Percentiles rank a stretch among this genome's conserved stretches.
These are phyloP conservation scores for Sebastes nivosus DNA, from an alignment of 2,797 vertebrate species.

Conservation along the genomic window DNA sequence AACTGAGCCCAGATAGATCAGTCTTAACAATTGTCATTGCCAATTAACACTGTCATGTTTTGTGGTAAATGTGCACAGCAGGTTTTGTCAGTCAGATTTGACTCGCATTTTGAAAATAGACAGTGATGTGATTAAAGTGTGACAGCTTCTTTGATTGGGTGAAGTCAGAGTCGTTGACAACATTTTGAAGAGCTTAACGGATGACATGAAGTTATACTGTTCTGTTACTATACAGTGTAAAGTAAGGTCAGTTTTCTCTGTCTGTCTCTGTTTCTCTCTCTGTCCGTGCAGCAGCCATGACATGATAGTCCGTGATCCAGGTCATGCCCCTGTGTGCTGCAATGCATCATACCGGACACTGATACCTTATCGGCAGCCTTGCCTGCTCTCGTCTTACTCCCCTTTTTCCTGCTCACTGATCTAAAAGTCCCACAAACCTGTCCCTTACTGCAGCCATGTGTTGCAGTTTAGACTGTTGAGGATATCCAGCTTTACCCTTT, in stretches of 20 bases:
- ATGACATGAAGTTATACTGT: background rate
- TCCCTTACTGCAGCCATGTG: conserved; percentile 85
- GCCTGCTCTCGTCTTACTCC: conserved; percentile 25
- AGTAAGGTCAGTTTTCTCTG: background rate
- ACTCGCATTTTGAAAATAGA: background rate
- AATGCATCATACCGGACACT: conserved; percentile 35
- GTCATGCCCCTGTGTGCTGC: conserved; percentile 30
- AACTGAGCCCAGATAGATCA: background rate
- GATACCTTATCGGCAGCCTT: conserved; percentile 49
- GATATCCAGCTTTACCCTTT: background rate
- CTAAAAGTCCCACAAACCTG: conserved; percentile 80
- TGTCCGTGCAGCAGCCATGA: conserved; percentile 24
- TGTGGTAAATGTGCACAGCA: background rate
- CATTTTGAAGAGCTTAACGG: background rate
- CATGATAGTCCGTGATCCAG: conserved; percentile 36
- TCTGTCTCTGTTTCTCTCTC: background rate
- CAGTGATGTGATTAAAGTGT: background rate
- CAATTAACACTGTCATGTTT: background rate
- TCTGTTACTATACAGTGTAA: background rate
- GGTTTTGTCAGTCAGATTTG: background rate
- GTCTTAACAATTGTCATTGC: background rate
- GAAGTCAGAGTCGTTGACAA: background rate
- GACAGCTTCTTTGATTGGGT: conserved; percentile 13
- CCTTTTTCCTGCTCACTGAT: conserved; percentile 72
- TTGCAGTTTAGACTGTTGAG: conserved; percentile 59